Conservation (phyloP, 2,113 vertebrate genomes). For the Malurus elegans region DNA sequence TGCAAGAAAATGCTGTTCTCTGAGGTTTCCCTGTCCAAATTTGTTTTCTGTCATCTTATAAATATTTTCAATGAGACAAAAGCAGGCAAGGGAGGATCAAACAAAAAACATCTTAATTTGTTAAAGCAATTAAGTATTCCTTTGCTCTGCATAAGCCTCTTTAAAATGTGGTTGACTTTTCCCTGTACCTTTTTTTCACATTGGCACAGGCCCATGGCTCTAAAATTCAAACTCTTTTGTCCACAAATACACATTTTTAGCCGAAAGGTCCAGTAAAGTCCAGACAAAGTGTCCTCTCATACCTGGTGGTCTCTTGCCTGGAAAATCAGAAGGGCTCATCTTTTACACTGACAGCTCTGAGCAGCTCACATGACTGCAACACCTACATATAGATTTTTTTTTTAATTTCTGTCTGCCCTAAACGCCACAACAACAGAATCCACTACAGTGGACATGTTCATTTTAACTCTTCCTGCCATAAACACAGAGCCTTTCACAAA, state of each 20-base stretch:
- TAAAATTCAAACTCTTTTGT: not conserved
- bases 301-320: not conserved
- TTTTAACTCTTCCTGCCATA: not conserved
- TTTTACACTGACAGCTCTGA: not conserved
- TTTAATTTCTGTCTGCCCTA: not conserved
- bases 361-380: not conserved
- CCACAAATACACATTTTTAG: not conserved
- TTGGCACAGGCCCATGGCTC: not conserved
- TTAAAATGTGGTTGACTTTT: not conserved
- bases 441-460: not conserved
- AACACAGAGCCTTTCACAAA: not conserved
- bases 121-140: not conserved
- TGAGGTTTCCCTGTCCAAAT: not conserved
- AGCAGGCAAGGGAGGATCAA: not conserved
- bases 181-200: not conserved
- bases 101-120: not conserved
- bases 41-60: not conserved
- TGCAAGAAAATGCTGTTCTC: not conserved
- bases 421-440: not conserved
- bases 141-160: not conserved
- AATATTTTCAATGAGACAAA: not conserved
- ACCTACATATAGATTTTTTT: not conserved
- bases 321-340: not conserved
- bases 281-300: not conserved
- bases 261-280: not conserved